Evolutionary conservation across 2,797 vertebrate genomes (phyloP).

Genomic region (Betta splendens): DNA sequence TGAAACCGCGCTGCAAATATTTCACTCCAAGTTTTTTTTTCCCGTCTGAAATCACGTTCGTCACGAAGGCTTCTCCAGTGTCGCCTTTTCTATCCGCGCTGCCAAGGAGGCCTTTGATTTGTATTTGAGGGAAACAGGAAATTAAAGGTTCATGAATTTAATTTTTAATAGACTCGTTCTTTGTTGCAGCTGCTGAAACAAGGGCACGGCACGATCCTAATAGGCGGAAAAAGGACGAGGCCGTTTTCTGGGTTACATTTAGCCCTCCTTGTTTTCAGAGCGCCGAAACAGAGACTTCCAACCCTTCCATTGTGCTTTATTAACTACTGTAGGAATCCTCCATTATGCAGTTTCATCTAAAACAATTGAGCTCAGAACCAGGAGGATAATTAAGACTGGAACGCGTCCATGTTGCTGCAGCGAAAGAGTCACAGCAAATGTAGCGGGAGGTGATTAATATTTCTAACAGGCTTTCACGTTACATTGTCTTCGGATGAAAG

Average conservation of each 20-base stretch:
- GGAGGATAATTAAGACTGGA: conserved; percentile 37
- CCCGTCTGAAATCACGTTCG: not conserved
- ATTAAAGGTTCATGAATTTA: conserved; percentile 48
- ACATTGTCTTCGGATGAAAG: conserved; percentile 1
- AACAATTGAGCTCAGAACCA: conserved; percentile 4
- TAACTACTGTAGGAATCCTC: conserved; percentile 37
- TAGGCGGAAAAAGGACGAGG: conserved; percentile 37
- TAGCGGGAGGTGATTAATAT: conserved; percentile 2
- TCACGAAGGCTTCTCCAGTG: conserved; percentile 3
- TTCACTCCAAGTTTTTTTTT: not conserved
- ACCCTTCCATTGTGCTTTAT: conserved; percentile 35
- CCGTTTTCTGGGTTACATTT: conserved; percentile 57
- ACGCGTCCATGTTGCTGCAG: conserved; percentile 5
- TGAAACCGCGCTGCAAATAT: not conserved
- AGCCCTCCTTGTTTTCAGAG: conserved; percentile 40
- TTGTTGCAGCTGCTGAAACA: conserved; percentile 25
- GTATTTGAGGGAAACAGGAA: conserved; percentile 26
- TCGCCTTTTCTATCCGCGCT: conserved; percentile 2
- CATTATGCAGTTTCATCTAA: conserved; percentile 63
- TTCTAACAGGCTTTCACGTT: not conserved
- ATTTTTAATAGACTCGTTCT: conserved; percentile 48
- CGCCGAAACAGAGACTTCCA: conserved; percentile 37
- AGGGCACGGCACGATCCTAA: conserved; percentile 48
- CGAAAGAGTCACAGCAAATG: conserved; percentile 13
- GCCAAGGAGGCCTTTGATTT: conserved; percentile 31